Evolutionary conservation across 2,797 vertebrate genomes (phyloP), one percentile per base, ranked within the genome.

Genomic region (Phoxinus dragarum): DNA sequence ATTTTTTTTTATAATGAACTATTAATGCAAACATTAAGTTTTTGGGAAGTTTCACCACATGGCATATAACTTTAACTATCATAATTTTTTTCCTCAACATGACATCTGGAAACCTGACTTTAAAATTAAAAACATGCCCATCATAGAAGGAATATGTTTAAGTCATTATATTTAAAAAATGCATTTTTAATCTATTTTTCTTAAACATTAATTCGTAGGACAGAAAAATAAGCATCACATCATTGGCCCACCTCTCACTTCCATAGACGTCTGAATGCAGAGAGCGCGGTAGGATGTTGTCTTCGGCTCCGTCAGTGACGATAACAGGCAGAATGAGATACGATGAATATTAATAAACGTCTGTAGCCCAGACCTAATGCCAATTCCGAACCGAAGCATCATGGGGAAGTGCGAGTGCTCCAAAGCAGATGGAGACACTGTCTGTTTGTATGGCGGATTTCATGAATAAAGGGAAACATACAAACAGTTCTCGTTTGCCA

Each of bases 161-260:
- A 64, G 52, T 40, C 3, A 66, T 47, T 79, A 34, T 21, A 47
- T 31, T 64, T 21, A 31, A 52, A 79, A 64, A 6, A 21, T 0
- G 11, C 14, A 27, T 56, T 76, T 76, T 56, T 38, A 8, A 54
- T 76, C 23, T 23, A 38, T 56, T 78, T 61, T 61, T 34, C 34
- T 19, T 3, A 38, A 38, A 38, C 23, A 76, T 40, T 17, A 40
- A 27, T 56, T 8, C 12, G 7, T 40, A 77, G 3, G 27, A 67
- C 11, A 80, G 31, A 67, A 64, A 23, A 10, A 80, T 67, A 6
- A 47, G 40, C 40, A 34, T 64, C 59, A 49, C 16, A 3, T 19
- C 56, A 79, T 4, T 27, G 38, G 16, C n/a, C n/a, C 59, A 34
- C 77, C 77, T 90, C 90, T 93, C 90, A 91, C 91, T 90, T 93